Conservation (phyloP, 2,797 vertebrate species). For the Catostomus latipinnis region DNA sequence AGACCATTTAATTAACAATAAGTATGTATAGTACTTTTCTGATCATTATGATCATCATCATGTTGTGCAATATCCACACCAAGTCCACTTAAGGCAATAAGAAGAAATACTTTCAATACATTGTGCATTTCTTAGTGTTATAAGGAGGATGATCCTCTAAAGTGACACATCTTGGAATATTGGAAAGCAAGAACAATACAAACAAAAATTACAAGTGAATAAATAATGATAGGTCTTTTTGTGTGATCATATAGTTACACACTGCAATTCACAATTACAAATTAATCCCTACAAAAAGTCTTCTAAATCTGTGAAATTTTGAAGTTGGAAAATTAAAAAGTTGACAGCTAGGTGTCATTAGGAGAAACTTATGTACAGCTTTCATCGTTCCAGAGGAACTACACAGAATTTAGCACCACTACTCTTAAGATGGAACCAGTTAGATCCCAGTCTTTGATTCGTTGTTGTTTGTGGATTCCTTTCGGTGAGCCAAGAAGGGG, state of each 20-base stretch:
- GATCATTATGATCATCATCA: background rate
- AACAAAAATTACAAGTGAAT: conserved; percentile 5
- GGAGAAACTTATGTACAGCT: conserved; percentile 60
- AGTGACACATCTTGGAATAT: conserved; percentile 28
- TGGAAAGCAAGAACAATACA: background rate
- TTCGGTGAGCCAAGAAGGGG: conserved; percentile 87
- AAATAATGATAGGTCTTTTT: conserved; percentile 2
- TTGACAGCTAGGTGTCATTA: background rate
- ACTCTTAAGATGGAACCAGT: conserved; percentile 29
- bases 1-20: conserved; percentile 22
- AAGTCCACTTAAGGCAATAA: background rate
- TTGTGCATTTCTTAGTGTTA: conserved; percentile 14
- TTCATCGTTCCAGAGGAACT: conserved; percentile 67
- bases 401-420: conserved; percentile 64
- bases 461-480: conserved; percentile 89
- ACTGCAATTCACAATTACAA: conserved; percentile 42
- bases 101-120: conserved; percentile 11
- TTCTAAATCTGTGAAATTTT: conserved; percentile 59
- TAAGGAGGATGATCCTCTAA: conserved; percentile 18
- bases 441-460: conserved; percentile 84
- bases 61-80: background rate
- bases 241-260: conserved; percentile 69
- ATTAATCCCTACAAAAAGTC: background rate
- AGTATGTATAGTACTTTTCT: conserved; percentile 2
- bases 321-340: conserved; percentile 25